Evolutionary conservation across 1,140 invertebrate genomes (phyloP).

Genomic region (Sminthurides bifidus): DNA sequence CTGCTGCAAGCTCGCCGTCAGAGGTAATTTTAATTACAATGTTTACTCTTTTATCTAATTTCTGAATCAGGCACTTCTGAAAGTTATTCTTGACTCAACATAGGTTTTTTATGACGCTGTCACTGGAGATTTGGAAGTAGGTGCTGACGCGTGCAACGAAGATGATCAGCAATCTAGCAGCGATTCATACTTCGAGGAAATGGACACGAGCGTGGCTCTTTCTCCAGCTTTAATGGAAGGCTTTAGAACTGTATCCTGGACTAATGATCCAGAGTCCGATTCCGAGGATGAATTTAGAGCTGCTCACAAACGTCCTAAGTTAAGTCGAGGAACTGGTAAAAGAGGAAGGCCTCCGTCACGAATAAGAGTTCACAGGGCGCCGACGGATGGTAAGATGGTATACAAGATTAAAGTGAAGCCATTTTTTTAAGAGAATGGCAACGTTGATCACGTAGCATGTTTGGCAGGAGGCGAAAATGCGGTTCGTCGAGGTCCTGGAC

Average conservation of each 20-base stretch:
- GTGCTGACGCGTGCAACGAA: neutral
- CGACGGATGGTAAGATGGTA: too few species aligned
- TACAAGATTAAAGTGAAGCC: too few species aligned
- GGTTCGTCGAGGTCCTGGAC: constrained; percentile 37
- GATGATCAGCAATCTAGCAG: neutral
- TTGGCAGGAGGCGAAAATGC: neutral
- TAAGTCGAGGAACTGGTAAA: constrained; percentile 16
- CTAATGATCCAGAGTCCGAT: neutral
- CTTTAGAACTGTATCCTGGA: constrained; percentile 5
- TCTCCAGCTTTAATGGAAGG: neutral
- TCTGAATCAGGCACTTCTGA: neutral
- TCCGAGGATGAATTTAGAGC: constrained; percentile 2
- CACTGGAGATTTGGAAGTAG: constrained; percentile 6
- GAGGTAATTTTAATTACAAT: neutral
- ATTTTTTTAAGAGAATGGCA: too few species aligned
- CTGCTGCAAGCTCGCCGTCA: too few species aligned
- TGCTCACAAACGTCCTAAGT: constrained; percentile 5
- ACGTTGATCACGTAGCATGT: too few species aligned
- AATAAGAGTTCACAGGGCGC: constrained; percentile 6
- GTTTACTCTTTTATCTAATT: neutral
- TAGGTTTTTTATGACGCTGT: neutral
- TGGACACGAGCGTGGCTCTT: neutral
- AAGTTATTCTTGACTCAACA: neutral
- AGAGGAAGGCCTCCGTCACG: constrained; percentile 19
- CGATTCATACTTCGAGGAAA: neutral